These are phyloP conservation scores for Enteromius anoplus DNA, from an alignment of 2,797 vertebrate species.

Conservation along the genomic window DNA sequence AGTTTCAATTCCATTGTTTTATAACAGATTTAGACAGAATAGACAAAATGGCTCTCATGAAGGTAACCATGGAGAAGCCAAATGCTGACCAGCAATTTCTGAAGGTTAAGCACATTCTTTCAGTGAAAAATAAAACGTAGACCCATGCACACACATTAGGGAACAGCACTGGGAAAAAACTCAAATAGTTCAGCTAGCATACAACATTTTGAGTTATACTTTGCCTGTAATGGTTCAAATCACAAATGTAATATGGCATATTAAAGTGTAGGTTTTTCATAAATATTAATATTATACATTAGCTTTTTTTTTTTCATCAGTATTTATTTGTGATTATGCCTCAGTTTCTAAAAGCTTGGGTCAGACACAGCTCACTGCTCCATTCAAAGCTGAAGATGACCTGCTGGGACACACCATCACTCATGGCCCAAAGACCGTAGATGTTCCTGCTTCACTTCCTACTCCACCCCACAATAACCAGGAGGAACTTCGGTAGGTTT, in stretches of 20 bases:
- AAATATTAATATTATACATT: background rate
- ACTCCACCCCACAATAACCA: constrained; percentile 98
- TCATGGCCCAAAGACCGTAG: constrained; percentile 88
- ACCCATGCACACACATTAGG: background rate
- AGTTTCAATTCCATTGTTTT: background rate
- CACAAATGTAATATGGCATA: background rate
- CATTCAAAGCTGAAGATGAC: constrained; percentile 86
- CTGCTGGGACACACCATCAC: constrained; percentile 82
- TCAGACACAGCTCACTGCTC: constrained; percentile 81
- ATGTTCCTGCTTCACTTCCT: constrained; percentile 94
- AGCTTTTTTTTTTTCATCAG: background rate
- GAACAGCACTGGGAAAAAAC: background rate
- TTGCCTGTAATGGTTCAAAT: background rate
- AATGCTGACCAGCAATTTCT: background rate
- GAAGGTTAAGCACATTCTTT: background rate
- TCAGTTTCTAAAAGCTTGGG: constrained; percentile 70
- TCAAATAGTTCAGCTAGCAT: background rate
- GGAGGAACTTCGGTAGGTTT: constrained; percentile 89
- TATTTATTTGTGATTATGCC: background rate
- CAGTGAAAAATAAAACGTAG: background rate
- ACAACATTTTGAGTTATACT: background rate
- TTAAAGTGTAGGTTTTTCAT: background rate
- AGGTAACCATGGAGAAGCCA: background rate
- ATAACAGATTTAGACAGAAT: background rate
- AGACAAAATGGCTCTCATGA: background rate